Base-by-base conservation (phyloP, 2,888 invertebrate species). In the Quadroppia sp. region DNA sequence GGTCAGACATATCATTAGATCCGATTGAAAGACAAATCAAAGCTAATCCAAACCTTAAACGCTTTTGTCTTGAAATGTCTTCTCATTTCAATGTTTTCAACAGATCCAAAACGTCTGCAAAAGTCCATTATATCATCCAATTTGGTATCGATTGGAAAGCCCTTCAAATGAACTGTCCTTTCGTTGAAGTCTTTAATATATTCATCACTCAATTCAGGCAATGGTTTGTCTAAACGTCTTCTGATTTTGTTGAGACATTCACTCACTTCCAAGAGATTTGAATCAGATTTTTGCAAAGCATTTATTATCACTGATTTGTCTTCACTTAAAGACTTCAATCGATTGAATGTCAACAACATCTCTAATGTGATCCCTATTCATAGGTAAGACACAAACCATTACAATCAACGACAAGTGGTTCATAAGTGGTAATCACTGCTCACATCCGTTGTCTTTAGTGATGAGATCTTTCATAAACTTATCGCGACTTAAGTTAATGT, bases 401-500 rank as follows among this genome's bases (percentile, higher is more conserved):
- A n/a, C n/a, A n/a, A n/a, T n/a, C n/a, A n/a, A 56, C 28, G 7
- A 28, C 48, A 48, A 70, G 23, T 32, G 77, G 81, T 81, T 80
- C 80, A 80, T 56, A 25, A 20, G 17, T 30, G n/a, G 20, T 36
- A 73, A 75, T 75, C 76, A 76, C 11, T 67, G 15, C 82, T 77
- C 81, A 85, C 85, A 86, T 77, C 85, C 97, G 72, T 94, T 91
- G 78, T 94, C 91, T 77, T 91, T 85, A 78, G 88, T 88, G 0
- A 91, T 87, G 83, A 94, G 90, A 76, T 91, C 91, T 79, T 89
- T 87, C n/a, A 99, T 85, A 82, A 97, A 99, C 83, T 91, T 94
- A 82, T 99, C 98, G 75, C 90, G 87, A 0, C 90, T 89, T 71
- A 99, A 85, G 83, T 99, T 99, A 6, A 90, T 87, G 82, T 99